Evolutionary conservation across 2,888 invertebrate genomes (phyloP), one percentile per base, ranked within the genome.

Genomic region (Tenthredo notha): DNA sequence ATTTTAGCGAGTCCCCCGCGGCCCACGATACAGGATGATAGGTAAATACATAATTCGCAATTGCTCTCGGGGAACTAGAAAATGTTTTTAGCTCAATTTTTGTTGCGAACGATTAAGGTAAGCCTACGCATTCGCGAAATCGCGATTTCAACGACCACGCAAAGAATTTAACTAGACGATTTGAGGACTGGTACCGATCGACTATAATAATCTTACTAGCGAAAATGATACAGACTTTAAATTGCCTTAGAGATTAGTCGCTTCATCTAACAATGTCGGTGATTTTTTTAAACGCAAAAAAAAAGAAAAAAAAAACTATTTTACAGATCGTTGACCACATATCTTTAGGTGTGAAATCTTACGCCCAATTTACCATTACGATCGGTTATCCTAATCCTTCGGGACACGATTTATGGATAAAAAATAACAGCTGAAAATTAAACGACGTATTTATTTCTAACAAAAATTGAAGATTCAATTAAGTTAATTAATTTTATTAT

Each of bases 111-210:
- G 50, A 77, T 77, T 77, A 77, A 37, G 54, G 0, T 6, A 47
- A 74, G 21, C 77, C 77, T 7, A 77, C 77, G 50, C 77, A 5
- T 25, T 25, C 18, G 9, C 29, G 50, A 77, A 77, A 50, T 80
- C 61, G 80, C 40, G 37, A 80, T 61, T 80, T 80, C 80, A 9
- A 80, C 58, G 58, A 50, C 80, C 58, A 80, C 80, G 77, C 77
- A 33, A 25, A 10, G 50, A n/a, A 29, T 18, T 54, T 18, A 54
- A 25, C 25, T 15, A 43, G 72, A 43, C 72, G 72, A 74, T 74
- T 0, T 37, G 6, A 37, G 1, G 21, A 74, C 21, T 43, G 7
- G 29, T 33, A 18, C 67, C 67, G 18, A 33, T 33, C 67, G 1
- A 61, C 25, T 21, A 37, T 37, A 37, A 37, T 7, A 61, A n/a